A percentile compares a stretch with the other conserved stretches of the same genome.
These are phyloP conservation scores for Acanthurus leucopareius DNA, from an alignment of 2,797 vertebrate genomes.

Conservation along the genomic window DNA sequence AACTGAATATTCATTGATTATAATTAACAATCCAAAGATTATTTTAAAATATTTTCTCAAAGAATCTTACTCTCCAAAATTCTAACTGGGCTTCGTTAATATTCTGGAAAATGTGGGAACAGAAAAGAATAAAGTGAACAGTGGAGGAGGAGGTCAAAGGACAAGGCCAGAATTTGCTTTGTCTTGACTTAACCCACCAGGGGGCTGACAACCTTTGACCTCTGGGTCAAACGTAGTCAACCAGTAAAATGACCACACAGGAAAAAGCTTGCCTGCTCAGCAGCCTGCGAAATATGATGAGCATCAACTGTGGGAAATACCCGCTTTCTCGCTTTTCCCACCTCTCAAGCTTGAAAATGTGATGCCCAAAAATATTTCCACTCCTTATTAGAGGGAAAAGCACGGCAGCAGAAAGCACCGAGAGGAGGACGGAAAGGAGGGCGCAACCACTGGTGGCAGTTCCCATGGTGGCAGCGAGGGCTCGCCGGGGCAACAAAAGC, in stretches of 20 bases:
- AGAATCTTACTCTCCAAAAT: neutral
- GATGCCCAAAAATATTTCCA: conserved; percentile 38
- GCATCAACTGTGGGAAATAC: neutral
- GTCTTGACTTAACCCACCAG: conserved; percentile 25
- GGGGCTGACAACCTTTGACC: conserved; percentile 38
- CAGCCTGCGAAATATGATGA: conserved; percentile 20
- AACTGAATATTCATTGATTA: neutral
- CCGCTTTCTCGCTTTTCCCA: neutral
- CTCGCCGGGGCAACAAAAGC: conserved; percentile 65
- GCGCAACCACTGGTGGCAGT: conserved; percentile 20
- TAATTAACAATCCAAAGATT: conserved; percentile 5
- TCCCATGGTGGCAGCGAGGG: conserved; percentile 52
- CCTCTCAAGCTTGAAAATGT: conserved; percentile 17
- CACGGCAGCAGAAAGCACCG: conserved; percentile 33
- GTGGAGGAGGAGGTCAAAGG: conserved; percentile 34
- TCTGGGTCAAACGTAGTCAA: conserved; percentile 43
- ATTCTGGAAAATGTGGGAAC: conserved; percentile 34
- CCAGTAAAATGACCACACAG: conserved; percentile 49
- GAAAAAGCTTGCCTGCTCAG: conserved; percentile 18
- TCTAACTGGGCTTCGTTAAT: conserved; percentile 1
- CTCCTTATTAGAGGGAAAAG: conserved; percentile 25
- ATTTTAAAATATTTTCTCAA: neutral
- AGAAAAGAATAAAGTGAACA: conserved; percentile 16
- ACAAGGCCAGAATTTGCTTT: conserved; percentile 27
- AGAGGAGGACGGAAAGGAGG: conserved; percentile 19